Percentiles rank a stretch among this genome's conserved stretches.
Evolutionary conservation across 2,888 invertebrate species (phyloP).

Genomic region (Drosophila pseudotalamancana): DNA sequence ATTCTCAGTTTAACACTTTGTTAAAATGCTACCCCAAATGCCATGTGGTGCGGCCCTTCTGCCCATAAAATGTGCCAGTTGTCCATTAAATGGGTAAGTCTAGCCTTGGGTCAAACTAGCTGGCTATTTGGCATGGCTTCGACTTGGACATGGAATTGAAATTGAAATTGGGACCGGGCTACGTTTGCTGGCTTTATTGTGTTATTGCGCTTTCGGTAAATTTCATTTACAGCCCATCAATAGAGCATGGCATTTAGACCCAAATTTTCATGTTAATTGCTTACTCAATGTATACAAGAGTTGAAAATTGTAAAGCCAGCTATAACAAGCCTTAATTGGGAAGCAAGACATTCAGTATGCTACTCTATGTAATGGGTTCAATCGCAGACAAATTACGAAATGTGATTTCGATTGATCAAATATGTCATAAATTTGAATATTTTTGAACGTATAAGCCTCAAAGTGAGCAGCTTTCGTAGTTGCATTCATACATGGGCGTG

Average conservation of each 20-base stretch:
- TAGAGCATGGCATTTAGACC: conserved; percentile 43
- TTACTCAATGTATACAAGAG: conserved; percentile 49
- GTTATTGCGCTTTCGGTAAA: conserved; percentile 50
- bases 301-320: conserved; percentile 50
- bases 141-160: conserved; percentile 8
- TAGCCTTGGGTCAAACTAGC: conserved; percentile 35
- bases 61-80: conserved; percentile 69
- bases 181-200: conserved; percentile 4
- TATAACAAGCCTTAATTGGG: conserved; percentile 41
- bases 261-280: conserved; percentile 71
- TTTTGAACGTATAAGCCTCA: too few species aligned
- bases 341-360: conserved; percentile 26
- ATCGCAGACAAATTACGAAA: conserved; percentile 21
- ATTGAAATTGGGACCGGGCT: conserved; percentile 8
- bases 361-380: conserved; percentile 18
- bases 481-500: too few species aligned
- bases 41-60: conserved; percentile 64
- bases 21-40: conserved; percentile 73
- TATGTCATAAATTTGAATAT: not conserved
- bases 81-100: conserved; percentile 26
- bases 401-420: conserved; percentile 11
- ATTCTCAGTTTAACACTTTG: conserved; percentile 81
- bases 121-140: conserved; percentile 38
- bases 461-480: too few species aligned
- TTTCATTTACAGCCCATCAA: conserved; percentile 66